Evolutionary conservation across 64 coral and sea anemone genomes (phyloP).

Genomic region (Cladopsammia gracilis): DNA sequence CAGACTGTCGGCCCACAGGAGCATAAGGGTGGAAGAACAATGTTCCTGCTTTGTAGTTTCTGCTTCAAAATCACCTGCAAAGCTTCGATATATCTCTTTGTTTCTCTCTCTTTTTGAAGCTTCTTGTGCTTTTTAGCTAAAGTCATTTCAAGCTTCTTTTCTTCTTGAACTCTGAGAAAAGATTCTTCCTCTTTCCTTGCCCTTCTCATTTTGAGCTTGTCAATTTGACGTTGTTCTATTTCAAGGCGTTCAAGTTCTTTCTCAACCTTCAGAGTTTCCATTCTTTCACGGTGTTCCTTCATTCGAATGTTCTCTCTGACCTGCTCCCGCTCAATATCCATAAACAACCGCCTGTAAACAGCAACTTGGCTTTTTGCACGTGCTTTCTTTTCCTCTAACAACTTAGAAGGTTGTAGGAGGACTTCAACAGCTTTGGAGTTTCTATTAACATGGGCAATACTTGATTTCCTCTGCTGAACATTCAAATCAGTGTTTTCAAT

Average conservation of each 20-base stretch:
- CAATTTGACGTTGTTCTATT: constrained; percentile 57
- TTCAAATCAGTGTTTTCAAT: constrained; percentile 6
- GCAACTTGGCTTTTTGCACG: constrained; percentile 88
- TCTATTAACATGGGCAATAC: neutral
- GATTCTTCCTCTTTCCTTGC: constrained; percentile 43
- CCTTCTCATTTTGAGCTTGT: constrained; percentile 26
- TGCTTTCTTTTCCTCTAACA: constrained; percentile 80
- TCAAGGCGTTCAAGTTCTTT: constrained; percentile 88
- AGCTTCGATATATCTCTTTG: constrained; percentile 89
- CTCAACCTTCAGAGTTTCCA: constrained; percentile 89
- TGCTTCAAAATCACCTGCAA: constrained; percentile 84
- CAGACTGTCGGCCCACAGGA: constrained; percentile 94
- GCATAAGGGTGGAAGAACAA: constrained; percentile 79
- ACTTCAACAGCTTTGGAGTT: constrained; percentile 55
- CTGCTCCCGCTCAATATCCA: constrained; percentile 97
- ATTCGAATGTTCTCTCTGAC: constrained; percentile 97
- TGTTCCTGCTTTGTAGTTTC: constrained; percentile 60
- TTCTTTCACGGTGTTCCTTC: constrained; percentile 94
- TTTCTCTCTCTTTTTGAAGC: constrained; percentile 89
- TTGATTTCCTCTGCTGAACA: constrained; percentile 3
- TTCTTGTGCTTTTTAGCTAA: constrained; percentile 40
- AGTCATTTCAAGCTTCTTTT: constrained; percentile 26
- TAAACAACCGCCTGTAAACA: constrained; percentile 92
- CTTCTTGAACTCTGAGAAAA: constrained; percentile 34
- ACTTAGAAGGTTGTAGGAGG: constrained; percentile 71